These are phyloP conservation scores for Diplogasteroides magnus DNA, from an alignment of 1,140 invertebrate genomes.

Conservation along the genomic window DNA sequence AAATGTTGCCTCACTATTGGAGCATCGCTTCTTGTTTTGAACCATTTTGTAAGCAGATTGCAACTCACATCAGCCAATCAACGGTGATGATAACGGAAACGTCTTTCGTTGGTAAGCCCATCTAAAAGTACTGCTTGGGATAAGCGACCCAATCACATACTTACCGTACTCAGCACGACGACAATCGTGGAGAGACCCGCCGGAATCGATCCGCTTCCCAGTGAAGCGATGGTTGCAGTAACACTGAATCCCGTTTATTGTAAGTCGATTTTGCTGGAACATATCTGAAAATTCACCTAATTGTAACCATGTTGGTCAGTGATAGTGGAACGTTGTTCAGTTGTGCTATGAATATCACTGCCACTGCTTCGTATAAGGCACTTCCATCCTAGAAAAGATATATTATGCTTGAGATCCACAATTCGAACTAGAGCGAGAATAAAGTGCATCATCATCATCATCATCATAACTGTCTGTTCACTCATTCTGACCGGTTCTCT, in stretches of 20 bases:
- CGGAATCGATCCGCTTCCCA: conserved; percentile 92
- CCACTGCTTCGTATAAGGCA: conserved; percentile 61
- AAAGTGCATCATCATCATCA: too few relatives aligned
- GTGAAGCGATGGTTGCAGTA: conserved; percentile 85
- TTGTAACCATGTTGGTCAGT: conserved; percentile 68
- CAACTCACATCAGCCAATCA: conserved; percentile 89
- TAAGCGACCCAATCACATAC: too few relatives aligned
- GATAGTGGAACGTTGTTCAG: conserved; percentile 63
- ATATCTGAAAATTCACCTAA: conserved; percentile 72
- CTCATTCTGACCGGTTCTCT: too few relatives aligned
- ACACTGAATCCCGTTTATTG: conserved; percentile 64
- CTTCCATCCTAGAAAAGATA: conserved; percentile 63
- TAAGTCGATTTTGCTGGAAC: conserved; percentile 10
- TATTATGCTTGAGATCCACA: too few relatives aligned
- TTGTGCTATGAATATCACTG: conserved; percentile 64
- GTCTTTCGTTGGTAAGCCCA: conserved; percentile 83
- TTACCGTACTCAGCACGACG: conserved; percentile 87
- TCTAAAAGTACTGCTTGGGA: too few relatives aligned
- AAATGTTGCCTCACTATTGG: neutral
- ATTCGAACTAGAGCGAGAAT: too few relatives aligned
- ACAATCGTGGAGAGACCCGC: conserved; percentile 93
- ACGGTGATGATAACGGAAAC: conserved; percentile 85
- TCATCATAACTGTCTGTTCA: too few relatives aligned
- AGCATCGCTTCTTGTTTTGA: too few relatives aligned
- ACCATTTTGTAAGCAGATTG: too few relatives aligned